Percentiles rank a stretch among this genome's conserved stretches.
phyloP scores from a whole-genome alignment of 2,797 vertebrate genomes.

The Astyanax mexicanus region DNA sequence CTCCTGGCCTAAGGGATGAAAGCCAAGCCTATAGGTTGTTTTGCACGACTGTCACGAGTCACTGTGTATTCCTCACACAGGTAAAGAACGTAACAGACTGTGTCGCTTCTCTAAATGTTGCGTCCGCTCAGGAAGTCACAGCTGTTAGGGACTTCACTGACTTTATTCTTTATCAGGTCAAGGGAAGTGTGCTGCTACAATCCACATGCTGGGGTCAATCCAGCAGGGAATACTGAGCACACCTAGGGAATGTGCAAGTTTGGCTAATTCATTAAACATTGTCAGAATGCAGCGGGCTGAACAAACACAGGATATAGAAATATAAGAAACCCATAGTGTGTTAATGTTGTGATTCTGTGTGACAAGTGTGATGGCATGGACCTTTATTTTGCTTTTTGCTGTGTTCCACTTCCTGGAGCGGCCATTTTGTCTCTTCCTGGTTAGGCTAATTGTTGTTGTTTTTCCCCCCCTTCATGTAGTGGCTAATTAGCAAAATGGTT shows the following conservation, averaged over 20 bases:
- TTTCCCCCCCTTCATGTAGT: too few species aligned
- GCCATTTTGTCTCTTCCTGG: too few species aligned
- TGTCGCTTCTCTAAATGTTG: conserved; percentile 10
- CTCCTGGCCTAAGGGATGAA: background rate
- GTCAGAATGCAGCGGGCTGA: conserved; percentile 16
- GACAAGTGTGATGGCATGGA: too few species aligned
- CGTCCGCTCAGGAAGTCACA: conserved; percentile 67
- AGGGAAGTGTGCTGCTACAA: conserved; percentile 59
- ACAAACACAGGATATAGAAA: background rate
- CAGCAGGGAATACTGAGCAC: conserved; percentile 50
- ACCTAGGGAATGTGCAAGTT: conserved; percentile 60
- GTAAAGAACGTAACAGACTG: conserved; percentile 9
- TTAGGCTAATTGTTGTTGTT: too few species aligned
- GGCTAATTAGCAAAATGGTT: too few species aligned
- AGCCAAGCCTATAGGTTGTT: conserved; percentile 11
- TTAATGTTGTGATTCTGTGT: background rate
- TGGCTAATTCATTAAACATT: conserved; percentile 59
- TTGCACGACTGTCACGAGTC: conserved; percentile 1
- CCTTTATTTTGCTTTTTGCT: too few species aligned
- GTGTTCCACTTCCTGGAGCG: too few species aligned
- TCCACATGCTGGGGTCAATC: conserved; percentile 36
- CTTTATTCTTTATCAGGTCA: conserved; percentile 70
- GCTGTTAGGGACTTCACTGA: conserved; percentile 58
- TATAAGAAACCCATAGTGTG: background rate
- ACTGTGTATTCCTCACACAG: conserved; percentile 5